Evolutionary conservation across 2,888 invertebrate genomes (phyloP).

Genomic region (Gonocerus acuteangulatus): DNA sequence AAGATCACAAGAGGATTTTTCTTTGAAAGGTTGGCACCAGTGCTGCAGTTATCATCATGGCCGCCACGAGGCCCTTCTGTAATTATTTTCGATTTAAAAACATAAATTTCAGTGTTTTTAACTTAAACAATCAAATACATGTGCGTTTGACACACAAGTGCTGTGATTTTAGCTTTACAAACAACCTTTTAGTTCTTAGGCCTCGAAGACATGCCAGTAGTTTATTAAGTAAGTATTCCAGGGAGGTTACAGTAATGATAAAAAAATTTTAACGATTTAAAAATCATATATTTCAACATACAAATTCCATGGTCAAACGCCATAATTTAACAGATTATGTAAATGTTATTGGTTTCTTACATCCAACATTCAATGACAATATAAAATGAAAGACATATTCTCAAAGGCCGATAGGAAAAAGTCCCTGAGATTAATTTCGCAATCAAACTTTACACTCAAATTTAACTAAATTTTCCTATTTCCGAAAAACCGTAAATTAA

Average conservation of each 20-base stretch:
- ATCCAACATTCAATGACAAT: too few relatives aligned
- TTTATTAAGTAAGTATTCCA: conserved; percentile 1
- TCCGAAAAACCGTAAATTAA: too few relatives aligned
- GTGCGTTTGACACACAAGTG: conserved; percentile 20
- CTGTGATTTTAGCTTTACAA: conserved; percentile 16
- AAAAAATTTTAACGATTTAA: background rate
- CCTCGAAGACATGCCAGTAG: conserved; percentile 6
- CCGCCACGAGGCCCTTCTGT: conserved; percentile 54
- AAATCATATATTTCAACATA: background rate
- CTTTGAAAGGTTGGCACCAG: conserved; percentile 6
- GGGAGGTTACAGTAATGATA: conserved; percentile 7
- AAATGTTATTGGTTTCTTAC: too few relatives aligned
- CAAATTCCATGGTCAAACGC: too few relatives aligned
- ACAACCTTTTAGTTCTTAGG: conserved; percentile 5
- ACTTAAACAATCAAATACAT: conserved; percentile 15
- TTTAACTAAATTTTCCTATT: too few relatives aligned
- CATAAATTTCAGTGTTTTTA: conserved; percentile 40
- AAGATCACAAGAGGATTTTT: background rate
- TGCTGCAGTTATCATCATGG: conserved; percentile 46
- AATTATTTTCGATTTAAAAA: conserved; percentile 45
- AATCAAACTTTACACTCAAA: too few relatives aligned
- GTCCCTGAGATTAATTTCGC: too few relatives aligned
- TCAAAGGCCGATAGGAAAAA: too few relatives aligned
- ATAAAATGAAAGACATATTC: too few relatives aligned
- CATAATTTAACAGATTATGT: too few relatives aligned